Percentiles rank a stretch among this genome's conserved stretches.
Conservation (phyloP, 2,797 vertebrate genomes). For the Huso huso region DNA sequence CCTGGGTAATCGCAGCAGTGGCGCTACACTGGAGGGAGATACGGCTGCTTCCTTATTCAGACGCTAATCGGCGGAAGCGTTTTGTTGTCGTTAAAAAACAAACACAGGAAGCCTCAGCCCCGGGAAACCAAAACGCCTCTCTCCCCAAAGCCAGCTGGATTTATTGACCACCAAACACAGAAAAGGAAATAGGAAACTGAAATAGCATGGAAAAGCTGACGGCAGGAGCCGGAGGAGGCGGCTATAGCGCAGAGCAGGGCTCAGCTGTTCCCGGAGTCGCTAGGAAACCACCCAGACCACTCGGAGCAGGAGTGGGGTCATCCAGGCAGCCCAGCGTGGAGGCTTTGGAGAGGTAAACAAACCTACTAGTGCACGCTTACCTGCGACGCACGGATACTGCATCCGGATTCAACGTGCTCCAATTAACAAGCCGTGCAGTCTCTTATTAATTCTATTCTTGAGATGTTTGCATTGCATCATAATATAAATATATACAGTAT, state of each 20-base stretch:
- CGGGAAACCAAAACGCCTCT: slow-evolving; percentile 10
- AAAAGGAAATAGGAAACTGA: slow-evolving; percentile 23
- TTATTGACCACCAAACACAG: slow-evolving; percentile 8
- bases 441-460: not conserved
- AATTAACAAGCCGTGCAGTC: not conserved
- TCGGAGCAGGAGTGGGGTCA: slow-evolving; percentile 12
- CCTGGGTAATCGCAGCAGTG: slow-evolving; percentile 13
- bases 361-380: not conserved
- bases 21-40: not conserved
- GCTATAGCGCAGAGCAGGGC: slow-evolving; percentile 23
- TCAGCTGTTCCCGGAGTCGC: slow-evolving; percentile 24
- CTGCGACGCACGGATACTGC: not conserved
- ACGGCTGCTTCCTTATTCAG: slow-evolving; percentile 5
- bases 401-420: not conserved
- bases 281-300: slow-evolving; percentile 27
- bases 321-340: slow-evolving; percentile 31
- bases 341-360: slow-evolving; percentile 34
- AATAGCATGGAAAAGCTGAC: slow-evolving; percentile 37
- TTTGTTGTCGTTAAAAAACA: slow-evolving; percentile 20
- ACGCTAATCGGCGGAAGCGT: not conserved
- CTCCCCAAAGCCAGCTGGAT: slow-evolving; percentile 10
- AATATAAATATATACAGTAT: not conserved
- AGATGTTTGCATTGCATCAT: not conserved
- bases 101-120: slow-evolving; percentile 30
- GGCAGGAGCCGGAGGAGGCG: slow-evolving; percentile 24